Evolutionary conservation across 2,113 vertebrate species (phyloP).

Genomic region (Microtus ochrogaster): DNA sequence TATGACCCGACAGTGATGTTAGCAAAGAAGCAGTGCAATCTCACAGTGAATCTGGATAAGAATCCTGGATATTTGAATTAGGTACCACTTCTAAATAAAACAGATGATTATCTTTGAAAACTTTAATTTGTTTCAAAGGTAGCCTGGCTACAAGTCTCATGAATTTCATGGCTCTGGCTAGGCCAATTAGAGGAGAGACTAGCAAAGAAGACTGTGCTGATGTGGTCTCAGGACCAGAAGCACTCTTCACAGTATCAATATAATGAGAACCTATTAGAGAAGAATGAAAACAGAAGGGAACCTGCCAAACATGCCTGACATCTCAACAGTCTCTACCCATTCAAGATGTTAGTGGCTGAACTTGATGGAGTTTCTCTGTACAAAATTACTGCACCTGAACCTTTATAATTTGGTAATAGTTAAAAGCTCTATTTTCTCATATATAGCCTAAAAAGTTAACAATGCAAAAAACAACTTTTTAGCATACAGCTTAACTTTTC

Average conservation of each 20-base stretch:
- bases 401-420: constrained; percentile 86
- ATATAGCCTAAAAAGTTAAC: constrained; percentile 84
- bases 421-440: constrained; percentile 86
- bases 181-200: constrained; percentile 73
- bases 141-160: constrained; percentile 74
- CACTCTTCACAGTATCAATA: constrained; percentile 87
- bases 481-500: constrained; percentile 79
- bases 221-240: constrained; percentile 61
- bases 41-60: constrained; percentile 83
- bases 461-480: constrained; percentile 81
- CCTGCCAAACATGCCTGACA: constrained; percentile 61
- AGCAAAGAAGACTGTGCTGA: constrained; percentile 34
- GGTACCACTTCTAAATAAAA: constrained; percentile 74
- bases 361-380: constrained; percentile 70
- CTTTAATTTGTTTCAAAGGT: constrained; percentile 73
- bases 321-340: constrained; percentile 59
- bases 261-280: constrained; percentile 75
- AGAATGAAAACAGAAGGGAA: neutral
- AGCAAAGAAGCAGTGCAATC: constrained; percentile 82
- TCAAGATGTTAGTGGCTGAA: constrained; percentile 65
- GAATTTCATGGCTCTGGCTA: constrained; percentile 69
- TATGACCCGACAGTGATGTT: constrained; percentile 79
- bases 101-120: constrained; percentile 81
- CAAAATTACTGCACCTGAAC: constrained; percentile 83
- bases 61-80: constrained; percentile 82